These are phyloP conservation scores for Eulemur rubriventer DNA, from an alignment of 2,797 vertebrate species.

Conservation along the genomic window DNA sequence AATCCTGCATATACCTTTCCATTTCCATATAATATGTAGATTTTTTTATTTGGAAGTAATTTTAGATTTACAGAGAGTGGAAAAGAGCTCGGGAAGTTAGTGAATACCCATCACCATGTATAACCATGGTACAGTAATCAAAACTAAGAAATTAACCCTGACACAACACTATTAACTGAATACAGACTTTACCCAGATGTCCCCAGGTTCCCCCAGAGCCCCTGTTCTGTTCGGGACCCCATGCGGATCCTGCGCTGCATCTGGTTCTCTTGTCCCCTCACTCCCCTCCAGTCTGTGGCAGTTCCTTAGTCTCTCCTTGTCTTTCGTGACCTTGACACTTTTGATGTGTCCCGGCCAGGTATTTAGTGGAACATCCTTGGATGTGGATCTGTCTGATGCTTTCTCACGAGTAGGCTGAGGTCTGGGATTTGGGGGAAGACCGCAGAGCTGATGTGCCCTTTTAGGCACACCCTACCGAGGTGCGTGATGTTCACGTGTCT, in stretches of 20 bases:
- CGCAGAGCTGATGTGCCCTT: background rate
- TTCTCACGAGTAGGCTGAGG: background rate
- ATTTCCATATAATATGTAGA: background rate
- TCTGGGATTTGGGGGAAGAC: background rate
- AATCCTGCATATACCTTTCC: background rate
- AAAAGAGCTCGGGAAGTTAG: background rate
- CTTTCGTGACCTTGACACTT: background rate
- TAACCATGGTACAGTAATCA: background rate
- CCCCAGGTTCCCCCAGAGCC: background rate
- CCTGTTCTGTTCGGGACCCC: background rate
- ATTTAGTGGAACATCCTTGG: background rate
- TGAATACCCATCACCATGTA: too few species aligned
- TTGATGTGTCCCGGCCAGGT: background rate
- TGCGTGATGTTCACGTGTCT: rapidly evolving
- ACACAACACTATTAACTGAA: background rate
- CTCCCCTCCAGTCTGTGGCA: background rate
- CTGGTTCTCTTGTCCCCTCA: background rate
- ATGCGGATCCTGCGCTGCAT: background rate
- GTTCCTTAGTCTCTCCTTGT: background rate
- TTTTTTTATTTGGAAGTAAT: background rate
- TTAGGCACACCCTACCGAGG: background rate
- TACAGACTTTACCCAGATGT: background rate
- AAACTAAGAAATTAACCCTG: background rate
- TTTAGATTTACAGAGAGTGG: background rate
- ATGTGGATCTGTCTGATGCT: background rate